Conservation (phyloP, 1,140 invertebrate genomes). For the Helicoverpa armigera region DNA sequence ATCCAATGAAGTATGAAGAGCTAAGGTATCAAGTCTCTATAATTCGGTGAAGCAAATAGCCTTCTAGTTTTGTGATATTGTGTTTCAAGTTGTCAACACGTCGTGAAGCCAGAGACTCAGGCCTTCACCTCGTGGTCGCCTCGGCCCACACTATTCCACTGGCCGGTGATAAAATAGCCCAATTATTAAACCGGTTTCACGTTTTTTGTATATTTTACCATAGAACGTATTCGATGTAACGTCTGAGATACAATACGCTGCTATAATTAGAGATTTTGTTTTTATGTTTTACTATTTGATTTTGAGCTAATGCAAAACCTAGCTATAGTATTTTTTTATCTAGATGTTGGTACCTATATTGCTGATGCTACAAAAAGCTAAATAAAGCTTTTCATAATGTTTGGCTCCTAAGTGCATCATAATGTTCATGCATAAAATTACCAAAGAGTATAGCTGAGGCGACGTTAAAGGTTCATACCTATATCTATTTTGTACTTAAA, state of each 20-base stretch:
- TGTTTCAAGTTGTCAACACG: slow-evolving; percentile 1
- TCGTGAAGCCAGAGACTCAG: not conserved
- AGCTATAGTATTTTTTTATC: no score
- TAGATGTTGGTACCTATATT: not conserved
- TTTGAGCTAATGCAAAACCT: slow-evolving; percentile 1
- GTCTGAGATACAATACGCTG: not conserved
- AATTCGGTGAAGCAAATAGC: not conserved
- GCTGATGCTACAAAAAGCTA: no score
- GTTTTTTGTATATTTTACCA: slow-evolving; percentile 42
- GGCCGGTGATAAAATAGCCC: slow-evolving; percentile 2
- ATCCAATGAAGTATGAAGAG: not conserved
- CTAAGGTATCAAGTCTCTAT: not conserved
- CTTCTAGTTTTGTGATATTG: not conserved
- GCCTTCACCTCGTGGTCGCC: slow-evolving; percentile 4
- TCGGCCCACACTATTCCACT: not conserved
- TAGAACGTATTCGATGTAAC: not conserved
- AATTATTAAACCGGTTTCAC: slow-evolving; percentile 26
- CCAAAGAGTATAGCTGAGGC: no score
- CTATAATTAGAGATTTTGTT: slow-evolving; percentile 16
- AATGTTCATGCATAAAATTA: no score
- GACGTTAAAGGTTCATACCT: no score
- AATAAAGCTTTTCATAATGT: no score
- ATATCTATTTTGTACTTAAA: no score
- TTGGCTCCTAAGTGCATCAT: no score
- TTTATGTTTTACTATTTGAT: slow-evolving; percentile 3